Conservation (phyloP, 2,797 vertebrate species). For the Melanogrammus aeglefinus region DNA sequence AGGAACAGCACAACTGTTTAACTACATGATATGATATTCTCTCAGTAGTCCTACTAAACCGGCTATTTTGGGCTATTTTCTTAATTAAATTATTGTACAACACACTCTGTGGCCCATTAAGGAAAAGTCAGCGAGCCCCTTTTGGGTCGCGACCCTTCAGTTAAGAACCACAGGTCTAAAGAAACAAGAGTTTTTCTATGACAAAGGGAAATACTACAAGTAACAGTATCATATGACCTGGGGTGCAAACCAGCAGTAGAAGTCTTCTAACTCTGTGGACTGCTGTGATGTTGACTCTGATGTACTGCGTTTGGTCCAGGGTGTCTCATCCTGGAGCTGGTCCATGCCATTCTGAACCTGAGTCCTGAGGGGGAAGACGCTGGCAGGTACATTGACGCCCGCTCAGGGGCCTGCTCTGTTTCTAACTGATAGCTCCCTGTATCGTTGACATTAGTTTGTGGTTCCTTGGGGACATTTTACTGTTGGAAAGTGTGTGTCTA, state of each 20-base stretch:
- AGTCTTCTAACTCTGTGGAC: too few relatives aligned
- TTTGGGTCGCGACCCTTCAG: too few relatives aligned
- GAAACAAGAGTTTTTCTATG: too few relatives aligned
- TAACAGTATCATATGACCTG: neutral
- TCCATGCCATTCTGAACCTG: conserved; percentile 94
- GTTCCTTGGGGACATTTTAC: neutral
- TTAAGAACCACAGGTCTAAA: too few relatives aligned
- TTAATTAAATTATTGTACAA: too few relatives aligned
- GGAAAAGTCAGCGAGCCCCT: too few relatives aligned
- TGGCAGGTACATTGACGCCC: conserved; percentile 73
- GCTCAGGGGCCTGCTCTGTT: neutral
- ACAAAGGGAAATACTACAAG: neutral
- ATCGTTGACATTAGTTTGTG: neutral
- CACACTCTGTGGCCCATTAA: too few relatives aligned
- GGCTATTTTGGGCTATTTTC: too few relatives aligned
- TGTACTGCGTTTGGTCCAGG: conserved; percentile 65
- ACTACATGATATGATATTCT: too few relatives aligned
- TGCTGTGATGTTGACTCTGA: neutral
- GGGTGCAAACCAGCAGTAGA: neutral
- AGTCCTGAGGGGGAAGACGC: conserved; percentile 86
- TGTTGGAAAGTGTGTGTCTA: too few relatives aligned
- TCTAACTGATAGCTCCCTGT: neutral
- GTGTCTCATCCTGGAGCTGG: conserved; percentile 91
- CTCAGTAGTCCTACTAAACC: too few relatives aligned
- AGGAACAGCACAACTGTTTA: too few relatives aligned